Base-by-base conservation (phyloP, 2,888 invertebrate species). In the Pyrochroa serraticornis region DNA sequence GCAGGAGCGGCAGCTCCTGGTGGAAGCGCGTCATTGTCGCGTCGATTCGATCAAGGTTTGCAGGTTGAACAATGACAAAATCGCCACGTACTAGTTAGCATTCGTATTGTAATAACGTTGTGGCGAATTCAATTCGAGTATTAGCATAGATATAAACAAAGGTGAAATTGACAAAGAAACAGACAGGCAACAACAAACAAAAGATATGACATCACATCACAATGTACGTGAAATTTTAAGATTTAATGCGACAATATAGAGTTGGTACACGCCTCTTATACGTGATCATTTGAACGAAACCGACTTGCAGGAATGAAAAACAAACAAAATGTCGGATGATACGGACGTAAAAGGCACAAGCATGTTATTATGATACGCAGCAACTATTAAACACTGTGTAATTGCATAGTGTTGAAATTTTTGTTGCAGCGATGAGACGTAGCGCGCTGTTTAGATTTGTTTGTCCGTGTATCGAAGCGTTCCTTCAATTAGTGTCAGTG, bases 221-320 rank as follows among this genome's bases (percentile, higher is more conserved):
- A 52, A 58, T 52, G 63, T 51, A 58, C 55, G 55, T 58, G 63
- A 63, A 43, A 57, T 59, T 60, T 58, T 53, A 51, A 58, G 56
- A 60, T 51, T 60, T 63, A 63, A 63, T 63, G 57, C 36, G 63
- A 63, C 63, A 63, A 58, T 63, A 56, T 48, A 43, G 44, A 58
- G 58, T 52, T 39, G 48, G 44, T 44, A 53, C 63, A 63, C 63
- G 63, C 63, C 63, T 60, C 58, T 42, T 37, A 32, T 58, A 62
- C 62, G 58, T 56, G 55, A 45, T 50, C 50, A 57, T 57, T 57
- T 50, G 50, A 56, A 56, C 56, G 44, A 49, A 56, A 56, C 56
- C 50, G 51, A 57, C 39, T 31, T 9, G 22, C 10, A 36, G 51
- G 57, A 57, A 57, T 57, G 57, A 57, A 57, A 57, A 57, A 57